Conservation (phyloP, 2,888 invertebrate species). For the Blastobasis lacticolella region DNA sequence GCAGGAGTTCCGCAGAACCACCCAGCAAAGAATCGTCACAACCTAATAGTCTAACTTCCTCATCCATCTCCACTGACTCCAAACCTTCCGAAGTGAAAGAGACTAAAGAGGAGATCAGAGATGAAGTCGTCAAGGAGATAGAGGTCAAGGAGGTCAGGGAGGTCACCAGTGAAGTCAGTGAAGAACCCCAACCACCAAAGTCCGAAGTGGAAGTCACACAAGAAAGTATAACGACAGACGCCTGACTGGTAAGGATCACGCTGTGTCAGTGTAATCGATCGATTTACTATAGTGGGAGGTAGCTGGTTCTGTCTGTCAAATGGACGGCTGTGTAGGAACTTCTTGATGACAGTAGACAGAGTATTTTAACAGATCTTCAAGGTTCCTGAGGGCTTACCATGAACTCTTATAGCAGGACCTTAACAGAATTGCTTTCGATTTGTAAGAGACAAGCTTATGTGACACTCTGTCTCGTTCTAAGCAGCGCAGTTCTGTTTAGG, state of each 20-base stretch:
- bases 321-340: no score
- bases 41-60: slow-evolving; percentile 59
- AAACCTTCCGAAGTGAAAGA: slow-evolving; percentile 48
- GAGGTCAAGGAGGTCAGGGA: slow-evolving; percentile 1
- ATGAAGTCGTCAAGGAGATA: slow-evolving; percentile 3
- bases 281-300: slow-evolving; percentile 39
- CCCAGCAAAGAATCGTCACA: slow-evolving; percentile 58
- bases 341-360: no score
- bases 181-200: slow-evolving; percentile 29
- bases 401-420: no score
- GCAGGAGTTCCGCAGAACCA: slow-evolving; percentile 52
- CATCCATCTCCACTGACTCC: slow-evolving; percentile 59
- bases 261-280: slow-evolving; percentile 36
- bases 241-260: slow-evolving; percentile 52
- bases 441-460: no score
- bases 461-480: no score
- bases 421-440: no score
- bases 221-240: slow-evolving; percentile 43
- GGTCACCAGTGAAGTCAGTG: slow-evolving; percentile 6
- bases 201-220: slow-evolving; percentile 13
- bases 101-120: slow-evolving; percentile 15
- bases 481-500: no score
- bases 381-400: no score
- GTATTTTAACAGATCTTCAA: no score
- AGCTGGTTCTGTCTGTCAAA: slow-evolving; percentile 9